Evolutionary conservation across 2,888 invertebrate species (phyloP), one percentile per base, ranked within the genome.

Genomic region (Lasioglossum calceatum): DNA sequence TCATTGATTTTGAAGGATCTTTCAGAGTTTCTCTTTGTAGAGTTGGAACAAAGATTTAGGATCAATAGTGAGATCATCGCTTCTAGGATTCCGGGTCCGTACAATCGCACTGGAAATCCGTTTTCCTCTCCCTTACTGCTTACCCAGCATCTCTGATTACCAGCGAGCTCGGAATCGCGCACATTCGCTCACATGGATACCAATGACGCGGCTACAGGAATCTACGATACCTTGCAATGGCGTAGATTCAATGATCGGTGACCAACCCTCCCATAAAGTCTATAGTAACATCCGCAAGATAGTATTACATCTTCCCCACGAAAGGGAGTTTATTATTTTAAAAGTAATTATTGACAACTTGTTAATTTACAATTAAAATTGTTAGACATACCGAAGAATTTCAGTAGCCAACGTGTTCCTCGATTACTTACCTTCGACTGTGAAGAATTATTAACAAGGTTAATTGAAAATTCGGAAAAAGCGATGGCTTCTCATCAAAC

Each of bases 121-220:
- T 85, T 88, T 87, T 82, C 78, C 85, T 87, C 85, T 86, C 84
- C 79, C 86, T 84, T 76, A 78, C 54, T 76, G 90, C 84, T 90
- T 77, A 88, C 54, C 84, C 80, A 80, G 84, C 86, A 87, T 89
- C 92, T 91, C 91, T 90, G 90, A 91, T 91, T 91, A 90, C 88
- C 84, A 81, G 82, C 85, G 74, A 81, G 88, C 87, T 77, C 67
- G 84, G 87, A 87, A 88, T 85, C 87, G 74, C 81, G 82, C 79
- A 58, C 81, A 79, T 82, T 87, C 84, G 83, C 83, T 89, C 81
- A 71, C 84, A 79, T 70, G 82, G 83, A 85, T 86, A 82, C 81
- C 81, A 77, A 81, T 84, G 88, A 80, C 86, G 82, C 80, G 75
- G 79, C 81, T 75, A 75, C 78, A 54, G 58, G 82, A 67, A 77